Evolutionary conservation across 2,797 vertebrate species (phyloP).

Genomic region (Peromyscus attwateri): DNA sequence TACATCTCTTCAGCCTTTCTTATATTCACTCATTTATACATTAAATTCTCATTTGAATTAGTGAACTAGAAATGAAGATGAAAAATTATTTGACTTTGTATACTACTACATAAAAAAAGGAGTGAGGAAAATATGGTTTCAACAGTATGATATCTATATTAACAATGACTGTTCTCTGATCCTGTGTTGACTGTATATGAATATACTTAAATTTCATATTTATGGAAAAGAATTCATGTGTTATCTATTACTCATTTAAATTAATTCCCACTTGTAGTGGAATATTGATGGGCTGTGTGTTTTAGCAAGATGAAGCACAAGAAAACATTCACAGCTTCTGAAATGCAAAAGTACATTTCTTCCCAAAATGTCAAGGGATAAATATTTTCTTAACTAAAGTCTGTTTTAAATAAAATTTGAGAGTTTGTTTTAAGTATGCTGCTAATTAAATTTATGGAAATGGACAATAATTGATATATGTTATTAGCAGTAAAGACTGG

Average conservation of each 20-base stretch:
- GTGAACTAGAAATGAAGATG: not conserved
- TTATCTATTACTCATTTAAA: conserved; percentile 27
- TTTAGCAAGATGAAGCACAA: not conserved
- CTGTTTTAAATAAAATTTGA: not conserved
- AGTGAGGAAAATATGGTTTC: not conserved
- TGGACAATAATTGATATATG: not conserved
- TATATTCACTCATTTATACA: not conserved
- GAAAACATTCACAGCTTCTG: not conserved
- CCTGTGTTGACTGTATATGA: not conserved
- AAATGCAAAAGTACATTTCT: not conserved
- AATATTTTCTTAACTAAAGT: not conserved
- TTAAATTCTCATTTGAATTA: not conserved
- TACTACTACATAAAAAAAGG: not conserved
- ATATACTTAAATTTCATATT: not conserved
- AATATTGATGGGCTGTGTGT: not conserved
- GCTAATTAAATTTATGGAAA: not conserved
- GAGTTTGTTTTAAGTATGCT: not conserved
- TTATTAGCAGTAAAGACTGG: not conserved
- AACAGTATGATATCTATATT: not conserved
- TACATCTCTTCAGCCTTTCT: not conserved
- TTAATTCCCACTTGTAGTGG: not conserved
- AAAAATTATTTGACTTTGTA: not conserved
- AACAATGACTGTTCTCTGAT: not conserved
- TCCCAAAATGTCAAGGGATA: not conserved
- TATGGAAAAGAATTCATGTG: not conserved